Evolutionary conservation across 2,113 vertebrate genomes (phyloP).

Genomic region (Chinchilla lanigera): DNA sequence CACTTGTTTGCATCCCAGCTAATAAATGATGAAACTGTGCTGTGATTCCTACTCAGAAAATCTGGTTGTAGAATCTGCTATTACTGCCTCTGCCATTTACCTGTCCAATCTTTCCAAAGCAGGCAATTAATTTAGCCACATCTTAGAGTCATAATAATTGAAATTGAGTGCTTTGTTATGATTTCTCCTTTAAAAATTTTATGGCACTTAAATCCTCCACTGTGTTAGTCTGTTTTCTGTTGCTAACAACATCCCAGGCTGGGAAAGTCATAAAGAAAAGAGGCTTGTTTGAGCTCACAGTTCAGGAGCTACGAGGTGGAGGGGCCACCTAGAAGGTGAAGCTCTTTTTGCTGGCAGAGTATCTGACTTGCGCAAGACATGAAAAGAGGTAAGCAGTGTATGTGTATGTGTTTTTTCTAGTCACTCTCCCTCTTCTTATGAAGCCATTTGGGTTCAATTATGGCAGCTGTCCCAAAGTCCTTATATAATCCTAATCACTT

Average conservation of each 20-base stretch:
- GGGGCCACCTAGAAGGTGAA: neutral
- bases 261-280: neutral
- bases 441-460: neutral
- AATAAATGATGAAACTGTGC: neutral
- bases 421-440: neutral
- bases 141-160: neutral
- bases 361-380: neutral
- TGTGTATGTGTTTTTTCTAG: neutral
- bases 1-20: neutral
- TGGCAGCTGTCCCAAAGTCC: neutral
- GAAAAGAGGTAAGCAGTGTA: too few relatives aligned
- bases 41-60: neutral
- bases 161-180: neutral
- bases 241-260: neutral
- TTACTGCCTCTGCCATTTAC: neutral
- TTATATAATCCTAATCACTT: neutral
- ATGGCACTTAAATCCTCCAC: neutral
- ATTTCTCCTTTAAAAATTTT: neutral
- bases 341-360: neutral
- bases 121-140: neutral
- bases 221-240: neutral
- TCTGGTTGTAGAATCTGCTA: neutral
- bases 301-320: neutral
- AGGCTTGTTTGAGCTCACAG: neutral
- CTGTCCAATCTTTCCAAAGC: constrained; percentile 10